These are phyloP conservation scores for Elegia similella DNA, from an alignment of 2,888 invertebrate genomes.

Conservation along the genomic window DNA sequence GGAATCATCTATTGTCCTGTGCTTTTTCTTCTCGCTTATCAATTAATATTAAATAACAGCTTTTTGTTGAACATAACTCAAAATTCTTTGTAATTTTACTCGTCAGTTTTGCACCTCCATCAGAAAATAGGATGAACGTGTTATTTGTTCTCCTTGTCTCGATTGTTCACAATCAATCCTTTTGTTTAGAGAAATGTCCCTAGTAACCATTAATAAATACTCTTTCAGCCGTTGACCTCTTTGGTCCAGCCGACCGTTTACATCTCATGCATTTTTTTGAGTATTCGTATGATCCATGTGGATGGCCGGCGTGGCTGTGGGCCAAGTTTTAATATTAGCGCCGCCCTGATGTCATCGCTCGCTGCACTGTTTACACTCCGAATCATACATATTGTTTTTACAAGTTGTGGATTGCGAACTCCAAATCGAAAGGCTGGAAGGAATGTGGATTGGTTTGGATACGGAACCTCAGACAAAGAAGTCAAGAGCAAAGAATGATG, in stretches of 20 bases:
- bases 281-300: slow-evolving; percentile 49
- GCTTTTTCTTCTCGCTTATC: too few relatives aligned
- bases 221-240: slow-evolving; percentile 9
- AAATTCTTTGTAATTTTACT: too few relatives aligned
- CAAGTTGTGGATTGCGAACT: slow-evolving; percentile 7
- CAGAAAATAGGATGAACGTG: too few relatives aligned
- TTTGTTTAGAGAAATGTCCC: neutral
- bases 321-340: slow-evolving; percentile 78
- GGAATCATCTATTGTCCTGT: too few relatives aligned
- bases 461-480: neutral
- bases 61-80: too few relatives aligned
- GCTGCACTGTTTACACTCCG: slow-evolving; percentile 54
- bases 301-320: slow-evolving; percentile 46
- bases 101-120: too few relatives aligned
- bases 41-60: too few relatives aligned
- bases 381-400: slow-evolving; percentile 40
- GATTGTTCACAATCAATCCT: too few relatives aligned
- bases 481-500: too few relatives aligned
- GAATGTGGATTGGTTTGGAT: neutral
- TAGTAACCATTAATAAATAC: neutral
- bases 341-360: slow-evolving; percentile 62
- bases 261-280: slow-evolving; percentile 27
- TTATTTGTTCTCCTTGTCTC: too few relatives aligned
- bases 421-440: neutral
- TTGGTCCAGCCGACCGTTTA: slow-evolving; percentile 1